These are phyloP conservation scores for Brachionus calyciflorus DNA, from an alignment of 1,140 invertebrate species.

Conservation along the genomic window DNA sequence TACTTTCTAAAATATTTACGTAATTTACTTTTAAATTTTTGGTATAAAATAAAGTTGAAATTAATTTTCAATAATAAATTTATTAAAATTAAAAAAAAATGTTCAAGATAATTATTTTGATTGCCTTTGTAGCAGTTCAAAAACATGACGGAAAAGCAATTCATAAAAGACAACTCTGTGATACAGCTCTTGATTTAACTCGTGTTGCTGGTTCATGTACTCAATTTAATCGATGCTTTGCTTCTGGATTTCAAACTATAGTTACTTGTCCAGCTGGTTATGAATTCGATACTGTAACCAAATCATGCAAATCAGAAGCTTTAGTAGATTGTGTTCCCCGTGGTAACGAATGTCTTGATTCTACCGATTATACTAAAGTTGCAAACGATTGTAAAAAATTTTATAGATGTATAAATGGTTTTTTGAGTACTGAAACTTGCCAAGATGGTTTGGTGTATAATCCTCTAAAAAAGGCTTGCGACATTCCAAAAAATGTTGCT, in stretches of 20 bases:
- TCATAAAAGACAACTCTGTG: background rate
- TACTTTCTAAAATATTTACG: no score
- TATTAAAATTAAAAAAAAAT: no score
- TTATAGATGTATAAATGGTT: background rate
- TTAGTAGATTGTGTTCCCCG: background rate
- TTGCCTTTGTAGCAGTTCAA: no score
- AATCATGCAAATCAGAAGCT: background rate
- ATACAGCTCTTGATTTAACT: background rate
- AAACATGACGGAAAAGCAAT: background rate
- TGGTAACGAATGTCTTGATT: background rate
- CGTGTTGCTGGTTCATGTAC: background rate
- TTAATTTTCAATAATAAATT: no score
- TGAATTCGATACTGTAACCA: background rate
- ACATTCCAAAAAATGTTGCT: background rate
- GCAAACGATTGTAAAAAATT: no score
- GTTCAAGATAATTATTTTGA: no score
- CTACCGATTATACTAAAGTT: background rate
- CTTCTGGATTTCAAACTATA: background rate
- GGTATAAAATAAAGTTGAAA: no score
- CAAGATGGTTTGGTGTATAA: slow-evolving; percentile 1
- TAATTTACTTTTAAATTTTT: no score
- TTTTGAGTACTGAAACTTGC: slow-evolving; percentile 2
- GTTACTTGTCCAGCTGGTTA: background rate
- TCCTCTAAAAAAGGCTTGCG: background rate
- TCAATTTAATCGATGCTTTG: slow-evolving; percentile 15